Evolutionary conservation across 2,797 vertebrate genomes (phyloP).

Genomic region (Melanotaenia maccullochi): DNA sequence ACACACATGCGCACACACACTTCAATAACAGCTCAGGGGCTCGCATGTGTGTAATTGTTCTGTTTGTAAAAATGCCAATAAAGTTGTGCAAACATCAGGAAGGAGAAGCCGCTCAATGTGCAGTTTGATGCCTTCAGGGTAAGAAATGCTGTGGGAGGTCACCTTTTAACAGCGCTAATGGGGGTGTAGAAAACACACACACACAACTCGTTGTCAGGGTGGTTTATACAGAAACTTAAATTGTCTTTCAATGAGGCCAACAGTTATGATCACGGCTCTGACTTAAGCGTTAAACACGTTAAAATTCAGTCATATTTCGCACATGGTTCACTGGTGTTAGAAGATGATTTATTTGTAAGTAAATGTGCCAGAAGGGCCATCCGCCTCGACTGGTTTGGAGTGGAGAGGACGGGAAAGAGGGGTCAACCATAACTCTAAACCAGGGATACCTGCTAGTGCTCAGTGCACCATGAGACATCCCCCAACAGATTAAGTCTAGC

Average conservation of each 20-base stretch:
- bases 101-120: neutral
- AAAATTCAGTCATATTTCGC: too few relatives aligned
- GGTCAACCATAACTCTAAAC: too few relatives aligned
- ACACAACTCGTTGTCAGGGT: neutral
- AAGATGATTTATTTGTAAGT: too few relatives aligned
- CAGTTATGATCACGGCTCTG: too few relatives aligned
- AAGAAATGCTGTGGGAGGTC: neutral
- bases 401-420: too few relatives aligned
- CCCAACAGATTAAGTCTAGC: too few relatives aligned
- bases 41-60: constrained; percentile 35
- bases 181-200: neutral
- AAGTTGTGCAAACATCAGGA: constrained; percentile 35
- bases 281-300: too few relatives aligned
- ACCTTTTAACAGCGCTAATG: neutral
- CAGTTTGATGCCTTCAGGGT: constrained; percentile 1
- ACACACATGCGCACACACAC: neutral
- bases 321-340: too few relatives aligned
- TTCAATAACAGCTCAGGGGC: constrained; percentile 37
- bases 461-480: too few relatives aligned
- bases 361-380: too few relatives aligned
- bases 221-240: neutral
- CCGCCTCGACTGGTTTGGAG: too few relatives aligned
- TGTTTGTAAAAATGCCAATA: constrained; percentile 51
- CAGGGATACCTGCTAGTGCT: too few relatives aligned
- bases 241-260: neutral